phyloP scores from a whole-genome alignment of 2,888 invertebrate species.

The Nomada ferruginata region DNA sequence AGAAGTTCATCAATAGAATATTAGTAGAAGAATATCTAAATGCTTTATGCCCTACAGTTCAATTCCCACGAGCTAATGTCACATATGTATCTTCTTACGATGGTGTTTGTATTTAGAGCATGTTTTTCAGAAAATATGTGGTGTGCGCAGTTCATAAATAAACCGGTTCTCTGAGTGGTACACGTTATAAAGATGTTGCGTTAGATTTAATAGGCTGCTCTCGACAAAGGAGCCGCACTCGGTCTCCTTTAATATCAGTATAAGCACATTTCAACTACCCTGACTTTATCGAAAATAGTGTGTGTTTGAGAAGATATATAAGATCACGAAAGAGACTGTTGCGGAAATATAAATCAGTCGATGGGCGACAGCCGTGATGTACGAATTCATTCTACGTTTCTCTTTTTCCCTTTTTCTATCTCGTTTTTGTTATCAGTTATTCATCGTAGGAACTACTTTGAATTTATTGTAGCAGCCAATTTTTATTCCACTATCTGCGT shows the following conservation, averaged over 20 bases:
- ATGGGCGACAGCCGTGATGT: neutral
- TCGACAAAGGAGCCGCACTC: constrained; percentile 26
- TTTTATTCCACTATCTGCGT: neutral
- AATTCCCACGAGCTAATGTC: too few species aligned
- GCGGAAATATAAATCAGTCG: constrained; percentile 21
- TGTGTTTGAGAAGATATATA: constrained; percentile 5
- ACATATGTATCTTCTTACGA: constrained; percentile 15
- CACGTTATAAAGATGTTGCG: constrained; percentile 38
- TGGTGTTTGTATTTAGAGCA: constrained; percentile 4
- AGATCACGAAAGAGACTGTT: constrained; percentile 10
- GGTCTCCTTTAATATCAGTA: constrained; percentile 41
- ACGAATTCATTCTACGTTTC: neutral
- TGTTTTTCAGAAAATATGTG: constrained; percentile 6
- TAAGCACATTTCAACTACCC: constrained; percentile 11
- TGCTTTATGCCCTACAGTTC: neutral
- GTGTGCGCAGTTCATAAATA: constrained; percentile 27
- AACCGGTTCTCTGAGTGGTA: constrained; percentile 3
- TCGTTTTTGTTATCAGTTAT: neutral
- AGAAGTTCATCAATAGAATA: too few species aligned
- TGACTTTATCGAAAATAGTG: constrained; percentile 22
- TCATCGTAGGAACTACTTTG: constrained; percentile 1
- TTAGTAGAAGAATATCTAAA: neutral
- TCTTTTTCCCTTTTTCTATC: neutral
- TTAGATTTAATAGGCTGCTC: constrained; percentile 33
- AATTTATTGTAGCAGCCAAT: constrained; percentile 2